A percentile compares a stretch with the other conserved stretches of the same genome.
phyloP scores from a whole-genome alignment of 2,113 vertebrate species.

The Choloepus hoffmanni region DNA sequence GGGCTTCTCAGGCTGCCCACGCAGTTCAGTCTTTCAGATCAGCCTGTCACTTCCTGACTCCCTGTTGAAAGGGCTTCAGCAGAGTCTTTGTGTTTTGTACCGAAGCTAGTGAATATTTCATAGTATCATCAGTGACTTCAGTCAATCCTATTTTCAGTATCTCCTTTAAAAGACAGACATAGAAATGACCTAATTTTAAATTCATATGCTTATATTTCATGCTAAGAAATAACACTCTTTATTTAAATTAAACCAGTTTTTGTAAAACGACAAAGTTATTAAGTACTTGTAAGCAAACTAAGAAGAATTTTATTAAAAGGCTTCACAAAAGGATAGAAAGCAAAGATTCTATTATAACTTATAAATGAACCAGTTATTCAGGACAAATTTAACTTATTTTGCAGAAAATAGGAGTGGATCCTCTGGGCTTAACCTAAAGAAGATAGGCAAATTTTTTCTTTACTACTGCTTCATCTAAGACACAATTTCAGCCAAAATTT shows the following conservation, averaged over 20 bases:
- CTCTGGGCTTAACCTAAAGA: slow-evolving; percentile 31
- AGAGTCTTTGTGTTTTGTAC: neutral
- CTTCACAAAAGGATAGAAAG: slow-evolving; percentile 1
- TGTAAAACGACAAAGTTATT: slow-evolving; percentile 55
- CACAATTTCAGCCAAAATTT: neutral
- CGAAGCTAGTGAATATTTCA: slow-evolving; percentile 71
- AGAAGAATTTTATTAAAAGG: neutral
- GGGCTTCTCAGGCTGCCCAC: neutral
- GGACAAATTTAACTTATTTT: neutral
- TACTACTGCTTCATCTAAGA: neutral
- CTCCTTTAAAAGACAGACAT: slow-evolving; percentile 71
- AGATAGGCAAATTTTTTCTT: neutral
- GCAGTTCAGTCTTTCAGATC: neutral
- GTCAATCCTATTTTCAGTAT: slow-evolving; percentile 77
- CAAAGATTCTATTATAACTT: neutral
- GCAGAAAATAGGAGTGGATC: neutral
- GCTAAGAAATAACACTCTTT: slow-evolving; percentile 77
- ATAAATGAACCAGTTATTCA: neutral
- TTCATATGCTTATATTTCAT: slow-evolving; percentile 70
- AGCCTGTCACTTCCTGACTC: neutral
- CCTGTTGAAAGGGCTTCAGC: neutral
- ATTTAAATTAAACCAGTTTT: slow-evolving; percentile 75
- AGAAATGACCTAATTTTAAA: slow-evolving; percentile 80
- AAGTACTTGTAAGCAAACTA: slow-evolving; percentile 47
- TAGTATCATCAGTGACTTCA: slow-evolving; percentile 72